phyloP scores from a whole-genome alignment of 35 echinoderm and acorn worm genomes.

The Lytechinus variegatus region DNA sequence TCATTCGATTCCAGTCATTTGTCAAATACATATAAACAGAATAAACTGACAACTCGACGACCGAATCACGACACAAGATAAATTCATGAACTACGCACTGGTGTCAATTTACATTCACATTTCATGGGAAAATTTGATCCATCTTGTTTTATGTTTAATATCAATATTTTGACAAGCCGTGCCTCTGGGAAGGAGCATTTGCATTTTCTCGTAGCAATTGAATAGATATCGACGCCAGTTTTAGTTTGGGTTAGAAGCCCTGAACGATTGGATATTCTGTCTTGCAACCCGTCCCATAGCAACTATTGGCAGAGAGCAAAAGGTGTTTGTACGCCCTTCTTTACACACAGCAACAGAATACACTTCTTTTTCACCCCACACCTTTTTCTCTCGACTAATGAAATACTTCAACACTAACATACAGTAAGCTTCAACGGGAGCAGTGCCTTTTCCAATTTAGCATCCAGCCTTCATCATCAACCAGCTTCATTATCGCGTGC shows the following conservation, averaged over 20 bases:
- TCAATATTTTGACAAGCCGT: background rate
- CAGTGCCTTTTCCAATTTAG: slow-evolving; percentile 16
- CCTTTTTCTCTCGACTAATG: background rate
- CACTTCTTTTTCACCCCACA: background rate
- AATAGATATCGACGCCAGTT: background rate
- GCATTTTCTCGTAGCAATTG: background rate
- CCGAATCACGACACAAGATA: no score
- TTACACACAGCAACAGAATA: background rate
- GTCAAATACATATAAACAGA: no score
- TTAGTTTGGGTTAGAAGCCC: background rate
- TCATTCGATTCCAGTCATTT: no score
- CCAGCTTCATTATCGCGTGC: background rate
- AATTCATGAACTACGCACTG: no score
- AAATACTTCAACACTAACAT: slow-evolving; percentile 21
- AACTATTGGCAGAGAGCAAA: background rate
- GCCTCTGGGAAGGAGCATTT: background rate
- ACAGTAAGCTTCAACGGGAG: background rate
- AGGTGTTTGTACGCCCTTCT: slow-evolving; percentile 4
- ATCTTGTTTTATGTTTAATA: background rate
- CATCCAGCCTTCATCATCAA: slow-evolving; percentile 27
- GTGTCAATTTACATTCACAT: background rate
- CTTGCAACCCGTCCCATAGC: background rate
- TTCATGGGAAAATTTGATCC: background rate
- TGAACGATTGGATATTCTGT: background rate
- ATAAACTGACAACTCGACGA: no score